Evolutionary conservation across 2,888 invertebrate genomes (phyloP), one percentile per base, ranked within the genome.

Genomic region (Eretmocerus hayati): DNA sequence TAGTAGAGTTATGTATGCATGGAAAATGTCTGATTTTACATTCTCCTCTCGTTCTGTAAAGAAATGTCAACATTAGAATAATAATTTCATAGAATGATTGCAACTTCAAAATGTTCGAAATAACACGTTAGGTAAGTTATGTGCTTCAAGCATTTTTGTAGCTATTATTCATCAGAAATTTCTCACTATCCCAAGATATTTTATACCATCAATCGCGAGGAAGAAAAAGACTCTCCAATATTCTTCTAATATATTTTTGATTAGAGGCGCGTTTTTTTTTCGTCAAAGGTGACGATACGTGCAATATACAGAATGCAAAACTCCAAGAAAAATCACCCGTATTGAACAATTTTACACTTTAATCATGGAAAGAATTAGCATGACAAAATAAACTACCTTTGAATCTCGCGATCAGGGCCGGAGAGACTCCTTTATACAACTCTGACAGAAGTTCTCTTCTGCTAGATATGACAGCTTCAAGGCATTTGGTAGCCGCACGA

Each of bases 21-120:
- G 90, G 67, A 99, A 89, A 55, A 99, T 93, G 68, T 99, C 97
- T 21, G 93, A 92, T 67, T 97, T 96, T 0, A 99, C 99, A 71
- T 96, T 99, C 74, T 99, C 99, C 73, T 99, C 99, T 30, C 97
- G 83, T 72, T 97, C 96, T 87, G 67, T 43, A 67, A 72, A 36
- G 19, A 31, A 36, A 32, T 1, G 19, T 42, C 9, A n/a, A 36
- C 3, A 39, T 4, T 21, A 26, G 6, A 40, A 16, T 46, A 18
- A 37, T 6, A 20, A 22, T 26, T 26, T 5, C 13, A 30, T 26
- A n/a, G n/a, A n/a, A n/a, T n/a, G n/a, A n/a, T n/a, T n/a, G n/a
- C n/a, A n/a, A n/a, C n/a, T n/a, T n/a, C n/a, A n/a, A n/a, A n/a
- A n/a, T n/a, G n/a, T n/a, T n/a, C n/a, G n/a, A n/a, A n/a, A n/a